Evolutionary conservation across 2,113 vertebrate genomes (phyloP).

Genomic region (Stercorarius parasiticus): DNA sequence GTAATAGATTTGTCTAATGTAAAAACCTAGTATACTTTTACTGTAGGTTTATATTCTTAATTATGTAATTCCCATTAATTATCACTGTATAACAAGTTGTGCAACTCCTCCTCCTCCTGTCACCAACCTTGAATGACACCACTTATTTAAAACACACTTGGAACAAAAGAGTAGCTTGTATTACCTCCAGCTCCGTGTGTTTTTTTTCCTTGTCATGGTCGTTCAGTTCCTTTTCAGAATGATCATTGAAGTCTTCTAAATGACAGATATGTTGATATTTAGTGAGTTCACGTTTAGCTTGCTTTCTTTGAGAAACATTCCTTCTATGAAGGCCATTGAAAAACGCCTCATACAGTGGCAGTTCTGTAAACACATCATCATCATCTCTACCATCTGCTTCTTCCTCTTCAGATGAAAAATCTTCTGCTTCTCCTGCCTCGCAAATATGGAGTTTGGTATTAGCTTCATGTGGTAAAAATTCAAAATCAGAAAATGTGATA

Average conservation of each 20-base stretch:
- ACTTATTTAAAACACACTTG: not conserved
- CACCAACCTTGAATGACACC: not conserved
- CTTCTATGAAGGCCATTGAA: conserved; percentile 21
- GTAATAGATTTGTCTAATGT: not conserved
- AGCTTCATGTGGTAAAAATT: not conserved
- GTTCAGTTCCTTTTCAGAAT: conserved; percentile 21
- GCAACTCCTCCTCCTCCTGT: not conserved
- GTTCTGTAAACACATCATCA: conserved; percentile 68
- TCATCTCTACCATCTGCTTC: conserved; percentile 39
- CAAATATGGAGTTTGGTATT: conserved; percentile 19
- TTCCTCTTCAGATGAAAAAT: conserved; percentile 67
- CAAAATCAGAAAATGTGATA: conserved; percentile 77
- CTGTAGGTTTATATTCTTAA: not conserved
- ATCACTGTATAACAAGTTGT: not conserved
- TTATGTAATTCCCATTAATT: not conserved
- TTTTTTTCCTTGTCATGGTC: conserved; percentile 64
- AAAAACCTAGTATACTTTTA: not conserved
- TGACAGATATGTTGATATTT: conserved; percentile 11
- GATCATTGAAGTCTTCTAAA: not conserved
- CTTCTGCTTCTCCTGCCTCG: conserved; percentile 59
- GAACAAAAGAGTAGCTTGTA: not conserved
- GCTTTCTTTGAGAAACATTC: conserved; percentile 42
- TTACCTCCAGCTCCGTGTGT: conserved; percentile 71
- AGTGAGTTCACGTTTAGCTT: conserved; percentile 9
- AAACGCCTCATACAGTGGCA: conserved; percentile 36